A percentile compares a stretch with the other conserved stretches of the same genome.
phyloP scores from a whole-genome alignment of 2,888 invertebrate genomes.

The Sepiola atlantica region DNA sequence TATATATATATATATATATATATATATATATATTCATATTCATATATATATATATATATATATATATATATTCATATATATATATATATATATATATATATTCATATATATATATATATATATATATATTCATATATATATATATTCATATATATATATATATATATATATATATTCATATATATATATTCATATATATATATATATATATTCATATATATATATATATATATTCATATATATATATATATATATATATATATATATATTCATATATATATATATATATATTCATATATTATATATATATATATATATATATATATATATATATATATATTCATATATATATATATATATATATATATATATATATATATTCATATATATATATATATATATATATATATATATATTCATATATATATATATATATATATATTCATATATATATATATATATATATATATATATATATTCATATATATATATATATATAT shows the following conservation, averaged over 20 bases:
- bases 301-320: too few relatives aligned
- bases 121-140: not conserved
- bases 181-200: not conserved
- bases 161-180: not conserved
- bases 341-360: too few relatives aligned
- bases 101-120: not conserved
- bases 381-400: too few relatives aligned
- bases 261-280: not conserved
- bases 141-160: not conserved
- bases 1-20: too few relatives aligned
- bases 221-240: not conserved
- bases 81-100: slow-evolving; percentile 8
- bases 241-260: not conserved
- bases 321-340: too few relatives aligned
- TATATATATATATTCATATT: slow-evolving; percentile 42
- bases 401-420: too few relatives aligned
- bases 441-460: too few relatives aligned
- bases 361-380: too few relatives aligned
- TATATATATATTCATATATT: not conserved
- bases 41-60: slow-evolving; percentile 45
- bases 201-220: not conserved
- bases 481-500: too few relatives aligned
- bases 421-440: too few relatives aligned
- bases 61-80: slow-evolving; percentile 45
- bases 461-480: too few relatives aligned